These are phyloP conservation scores for Acridotheres tristis DNA, from an alignment of 2,797 vertebrate species.

Conservation along the genomic window DNA sequence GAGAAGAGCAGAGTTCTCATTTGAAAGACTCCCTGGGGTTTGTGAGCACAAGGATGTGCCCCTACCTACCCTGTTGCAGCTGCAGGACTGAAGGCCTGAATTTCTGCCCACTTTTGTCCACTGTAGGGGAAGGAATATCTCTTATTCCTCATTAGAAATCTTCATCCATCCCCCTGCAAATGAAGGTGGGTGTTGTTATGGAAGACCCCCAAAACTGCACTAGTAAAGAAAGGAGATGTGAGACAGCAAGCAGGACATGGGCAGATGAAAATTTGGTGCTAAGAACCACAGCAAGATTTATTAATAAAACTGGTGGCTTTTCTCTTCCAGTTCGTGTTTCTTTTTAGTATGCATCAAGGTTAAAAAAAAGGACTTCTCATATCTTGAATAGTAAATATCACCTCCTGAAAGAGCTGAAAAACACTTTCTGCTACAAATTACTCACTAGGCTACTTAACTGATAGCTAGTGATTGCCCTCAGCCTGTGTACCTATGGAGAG, in stretches of 20 bases:
- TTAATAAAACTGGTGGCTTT: not conserved
- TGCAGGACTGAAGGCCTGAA: not conserved
- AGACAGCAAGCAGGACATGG: not conserved
- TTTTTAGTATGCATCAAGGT: fast-evolving
- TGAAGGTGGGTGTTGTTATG: not conserved
- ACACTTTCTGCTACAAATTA: not conserved
- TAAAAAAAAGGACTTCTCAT: not conserved
- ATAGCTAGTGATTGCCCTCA: not conserved
- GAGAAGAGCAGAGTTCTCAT: fast-evolving
- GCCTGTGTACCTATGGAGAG: not conserved
- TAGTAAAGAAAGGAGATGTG: not conserved
- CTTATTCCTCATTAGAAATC: not conserved
- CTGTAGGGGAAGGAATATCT: not conserved
- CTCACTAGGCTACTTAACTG: not conserved
- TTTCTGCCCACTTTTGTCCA: not conserved
- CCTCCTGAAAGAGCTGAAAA: not conserved
- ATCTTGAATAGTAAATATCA: not conserved
- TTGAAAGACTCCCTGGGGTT: not conserved
- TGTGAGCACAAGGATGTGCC: not conserved
- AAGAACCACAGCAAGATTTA: not conserved
- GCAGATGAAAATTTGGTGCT: not conserved
- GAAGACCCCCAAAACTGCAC: not conserved
- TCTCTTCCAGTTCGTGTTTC: not conserved
- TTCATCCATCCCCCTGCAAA: not conserved
- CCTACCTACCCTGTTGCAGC: not conserved